Evolutionary conservation across 2,888 invertebrate genomes (phyloP).

Genomic region (Dryococelus australis): DNA sequence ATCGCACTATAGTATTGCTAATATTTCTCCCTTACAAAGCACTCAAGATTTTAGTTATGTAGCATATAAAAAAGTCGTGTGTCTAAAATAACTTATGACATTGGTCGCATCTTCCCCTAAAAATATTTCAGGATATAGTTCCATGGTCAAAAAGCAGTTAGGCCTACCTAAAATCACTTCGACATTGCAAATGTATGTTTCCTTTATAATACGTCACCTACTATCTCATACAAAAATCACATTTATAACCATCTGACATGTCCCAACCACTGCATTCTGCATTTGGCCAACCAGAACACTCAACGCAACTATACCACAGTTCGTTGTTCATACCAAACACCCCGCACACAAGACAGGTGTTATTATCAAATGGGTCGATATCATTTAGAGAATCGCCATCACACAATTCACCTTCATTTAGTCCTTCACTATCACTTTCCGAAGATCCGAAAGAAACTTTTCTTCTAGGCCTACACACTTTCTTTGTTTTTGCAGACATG

Average conservation of each 20-base stretch:
- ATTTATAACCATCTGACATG: not conserved
- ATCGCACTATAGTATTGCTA: no score
- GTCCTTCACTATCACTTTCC: not conserved
- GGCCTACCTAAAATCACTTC: not conserved
- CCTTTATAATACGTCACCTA: not conserved
- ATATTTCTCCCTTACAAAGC: no score
- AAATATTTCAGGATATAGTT: no score
- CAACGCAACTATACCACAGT: not conserved
- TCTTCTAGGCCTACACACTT: not conserved
- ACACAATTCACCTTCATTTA: not conserved
- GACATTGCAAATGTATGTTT: not conserved
- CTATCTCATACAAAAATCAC: not conserved
- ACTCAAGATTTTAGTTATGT: no score
- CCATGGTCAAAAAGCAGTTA: not conserved
- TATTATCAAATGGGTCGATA: slow-evolving; percentile 19
- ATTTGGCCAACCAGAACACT: not conserved
- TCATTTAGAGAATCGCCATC: not conserved
- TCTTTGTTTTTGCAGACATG: not conserved
- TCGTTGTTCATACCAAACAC: not conserved
- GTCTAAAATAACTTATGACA: no score
- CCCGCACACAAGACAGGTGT: not conserved
- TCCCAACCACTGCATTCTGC: not conserved
- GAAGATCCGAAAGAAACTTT: not conserved
- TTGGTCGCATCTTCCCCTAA: no score
- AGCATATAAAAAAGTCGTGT: no score